Base-by-base conservation (phyloP, 2,797 vertebrate genomes). In the Neopelma chrysocephalum region DNA sequence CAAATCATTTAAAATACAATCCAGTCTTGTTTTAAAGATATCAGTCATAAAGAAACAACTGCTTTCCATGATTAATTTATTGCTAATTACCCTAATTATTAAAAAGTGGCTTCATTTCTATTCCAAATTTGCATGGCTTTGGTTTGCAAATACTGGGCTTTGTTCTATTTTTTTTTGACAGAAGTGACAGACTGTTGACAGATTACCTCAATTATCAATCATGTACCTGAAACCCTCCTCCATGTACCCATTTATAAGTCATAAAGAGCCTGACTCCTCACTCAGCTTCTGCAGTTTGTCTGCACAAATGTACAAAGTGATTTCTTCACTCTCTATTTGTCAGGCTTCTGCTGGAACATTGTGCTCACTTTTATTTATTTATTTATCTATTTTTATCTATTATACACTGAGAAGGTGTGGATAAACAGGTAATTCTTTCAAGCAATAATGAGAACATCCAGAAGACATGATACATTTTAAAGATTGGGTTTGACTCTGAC, bases 1-100 rank as follows among this genome's bases (percentile, higher is more conserved):
- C 77, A 66, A 53, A 93, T 87, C 23, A 83, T 26, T 72, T 69
- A 40, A 93, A 95, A 90, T 23, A 69, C 73, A 94, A 89, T 14
- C 64, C 43, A 66, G 66, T 26, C 86, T 81, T 75, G 47, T 72
- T 96, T 93, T 69, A 92, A 90, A 90, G 70, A n/a, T 45, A 90
- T 7, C 62, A 53, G 54, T 86, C 84, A 87, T 72, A 79, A 71
- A 88, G 62, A 40, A 79, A 48, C 56, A 95, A 82, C 66, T 53
- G 48, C 16, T 90, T 89, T 87, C 36, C 6, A 3, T 60, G 48
- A 95, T 48, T 78, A 81, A 91, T 88, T 71, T 81, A 78, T 51
- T 76, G 34, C 50, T 90, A 79, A 82, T 69, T 77, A 72, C 11
- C 9, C n/a, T 61, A 61, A 78, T 93, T 69, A 82, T 88, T 93